phyloP scores from a whole-genome alignment of 2,888 invertebrate species.

The Rhamnusium bicolor region DNA sequence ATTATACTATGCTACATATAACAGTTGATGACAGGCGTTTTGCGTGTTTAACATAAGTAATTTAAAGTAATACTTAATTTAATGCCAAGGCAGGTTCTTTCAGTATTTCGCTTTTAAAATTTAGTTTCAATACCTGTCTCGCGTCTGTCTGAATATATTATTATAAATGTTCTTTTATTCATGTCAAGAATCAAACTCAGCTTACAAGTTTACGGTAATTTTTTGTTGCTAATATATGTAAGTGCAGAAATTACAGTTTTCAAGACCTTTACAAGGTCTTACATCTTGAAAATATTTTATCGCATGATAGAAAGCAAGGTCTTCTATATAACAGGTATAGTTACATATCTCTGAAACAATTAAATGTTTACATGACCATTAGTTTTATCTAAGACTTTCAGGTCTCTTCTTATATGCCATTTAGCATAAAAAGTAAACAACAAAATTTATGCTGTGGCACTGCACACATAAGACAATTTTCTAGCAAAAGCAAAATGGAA shows the following conservation, averaged over 20 bases:
- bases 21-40: slow-evolving; percentile 29
- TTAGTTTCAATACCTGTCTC: slow-evolving; percentile 30
- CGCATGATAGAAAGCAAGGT: neutral
- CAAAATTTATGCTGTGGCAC: too few species aligned
- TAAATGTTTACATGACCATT: too few species aligned
- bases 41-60: slow-evolving; percentile 30
- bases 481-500: too few species aligned
- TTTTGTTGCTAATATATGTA: too few species aligned
- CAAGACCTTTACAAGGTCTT: neutral
- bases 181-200: neutral
- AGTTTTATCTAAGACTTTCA: too few species aligned
- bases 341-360: neutral
- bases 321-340: neutral
- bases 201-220: neutral
- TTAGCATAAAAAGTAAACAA: too few species aligned
- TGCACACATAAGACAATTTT: too few species aligned
- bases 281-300: neutral
- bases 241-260: neutral
- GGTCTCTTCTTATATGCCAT: too few species aligned
- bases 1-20: slow-evolving; percentile 30
- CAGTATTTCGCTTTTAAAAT: slow-evolving; percentile 15
- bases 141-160: slow-evolving; percentile 9
- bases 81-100: slow-evolving; percentile 5
- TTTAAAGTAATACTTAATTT: slow-evolving; percentile 18
- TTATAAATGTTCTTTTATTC: slow-evolving; percentile 20